These are phyloP conservation scores for Drosophila orena DNA, from an alignment of 1,140 invertebrate genomes.

Conservation along the genomic window DNA sequence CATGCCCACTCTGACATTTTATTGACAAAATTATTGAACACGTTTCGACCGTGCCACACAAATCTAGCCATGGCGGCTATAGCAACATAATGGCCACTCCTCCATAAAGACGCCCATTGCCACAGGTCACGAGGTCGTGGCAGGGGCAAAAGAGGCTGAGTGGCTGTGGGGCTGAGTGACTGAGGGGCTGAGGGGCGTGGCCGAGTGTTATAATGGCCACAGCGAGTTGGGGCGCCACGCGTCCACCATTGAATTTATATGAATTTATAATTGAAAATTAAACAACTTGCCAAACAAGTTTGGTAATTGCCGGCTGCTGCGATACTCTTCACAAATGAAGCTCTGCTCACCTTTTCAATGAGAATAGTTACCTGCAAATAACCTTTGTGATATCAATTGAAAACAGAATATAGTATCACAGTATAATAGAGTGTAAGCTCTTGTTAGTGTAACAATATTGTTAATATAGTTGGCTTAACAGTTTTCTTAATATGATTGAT, in stretches of 20 bases:
- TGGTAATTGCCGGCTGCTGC: neutral
- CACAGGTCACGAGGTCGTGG: constrained; percentile 13
- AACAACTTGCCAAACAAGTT: constrained; percentile 44
- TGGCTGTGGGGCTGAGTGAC: constrained; percentile 26
- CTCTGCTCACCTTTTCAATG: neutral
- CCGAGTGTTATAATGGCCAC: constrained; percentile 33
- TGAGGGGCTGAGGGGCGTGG: constrained; percentile 14
- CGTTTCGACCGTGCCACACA: constrained; percentile 67
- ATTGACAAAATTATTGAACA: constrained; percentile 83
- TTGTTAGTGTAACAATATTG: no score
- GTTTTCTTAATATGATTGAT: no score
- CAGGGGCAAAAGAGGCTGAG: neutral
- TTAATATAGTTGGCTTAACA: no score
- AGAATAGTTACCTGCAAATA: neutral
- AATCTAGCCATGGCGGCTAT: constrained; percentile 41
- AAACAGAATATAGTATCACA: no score
- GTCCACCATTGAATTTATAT: constrained; percentile 59
- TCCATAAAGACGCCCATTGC: constrained; percentile 19
- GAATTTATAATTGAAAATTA: constrained; percentile 78
- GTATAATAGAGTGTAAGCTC: no score
- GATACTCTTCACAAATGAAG: constrained; percentile 26
- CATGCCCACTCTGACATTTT: constrained; percentile 58
- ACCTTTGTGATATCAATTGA: no score
- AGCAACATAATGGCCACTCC: constrained; percentile 48
- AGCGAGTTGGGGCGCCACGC: constrained; percentile 11